These are phyloP conservation scores for Erinaceus europaeus DNA, from an alignment of 2,113 vertebrate species.

Conservation along the genomic window DNA sequence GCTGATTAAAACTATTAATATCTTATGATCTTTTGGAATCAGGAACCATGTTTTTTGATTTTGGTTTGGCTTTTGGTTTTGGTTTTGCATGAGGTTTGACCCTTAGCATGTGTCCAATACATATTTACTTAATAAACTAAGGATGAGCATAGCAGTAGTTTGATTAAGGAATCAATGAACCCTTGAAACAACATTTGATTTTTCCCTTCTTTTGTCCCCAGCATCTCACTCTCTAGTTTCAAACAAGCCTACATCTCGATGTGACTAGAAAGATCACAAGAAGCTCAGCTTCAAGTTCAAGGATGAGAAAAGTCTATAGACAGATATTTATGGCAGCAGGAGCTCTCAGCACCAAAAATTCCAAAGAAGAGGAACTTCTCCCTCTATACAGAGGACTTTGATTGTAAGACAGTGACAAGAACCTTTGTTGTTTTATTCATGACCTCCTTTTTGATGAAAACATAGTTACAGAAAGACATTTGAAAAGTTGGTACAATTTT, in stretches of 20 bases:
- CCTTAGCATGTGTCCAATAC: no score
- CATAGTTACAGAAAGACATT: background rate
- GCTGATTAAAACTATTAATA: no score
- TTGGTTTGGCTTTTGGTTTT: no score
- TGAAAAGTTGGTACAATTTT: background rate
- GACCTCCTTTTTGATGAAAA: background rate
- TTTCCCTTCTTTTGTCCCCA: background rate
- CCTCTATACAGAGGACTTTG: background rate
- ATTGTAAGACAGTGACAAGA: background rate
- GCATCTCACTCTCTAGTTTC: background rate
- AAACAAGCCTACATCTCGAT: background rate
- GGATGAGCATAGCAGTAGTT: background rate
- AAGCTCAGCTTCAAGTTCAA: background rate
- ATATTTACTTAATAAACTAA: no score
- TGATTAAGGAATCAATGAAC: background rate
- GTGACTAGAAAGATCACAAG: background rate
- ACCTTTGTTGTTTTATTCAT: background rate
- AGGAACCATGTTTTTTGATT: no score
- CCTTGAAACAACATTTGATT: background rate
- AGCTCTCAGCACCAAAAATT: background rate
- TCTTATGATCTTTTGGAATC: no score
- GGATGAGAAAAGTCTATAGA: background rate
- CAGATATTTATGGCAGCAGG: background rate
- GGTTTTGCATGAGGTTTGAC: no score
- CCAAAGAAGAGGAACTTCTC: background rate